Evolutionary conservation across 2,888 invertebrate species (phyloP), one percentile per base, ranked within the genome.

Genomic region (Hipparchia sbordonii): DNA sequence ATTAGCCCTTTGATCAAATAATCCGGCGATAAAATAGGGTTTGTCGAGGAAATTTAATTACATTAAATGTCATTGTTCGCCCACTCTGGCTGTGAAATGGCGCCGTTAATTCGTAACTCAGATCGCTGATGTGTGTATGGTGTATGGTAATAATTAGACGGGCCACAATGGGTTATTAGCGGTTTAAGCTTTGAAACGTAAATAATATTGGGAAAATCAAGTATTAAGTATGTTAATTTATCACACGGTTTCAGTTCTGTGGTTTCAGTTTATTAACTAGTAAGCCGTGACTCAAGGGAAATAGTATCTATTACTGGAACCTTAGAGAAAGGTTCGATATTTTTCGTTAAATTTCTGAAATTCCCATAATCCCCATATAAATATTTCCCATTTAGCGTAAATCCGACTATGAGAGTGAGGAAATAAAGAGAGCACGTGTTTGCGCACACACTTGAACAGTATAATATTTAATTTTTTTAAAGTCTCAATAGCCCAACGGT

Each of bases 1-100:
- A 93, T 93, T 93, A 92, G 93, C 90, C 93, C 93, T 93, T 93
- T 93, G 93, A 93, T 93, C 93, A 92, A 93, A 93, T 93, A 92
- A 92, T 91, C 89, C 89, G 77, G 82, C 86, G 89, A 93, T 93
- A 91, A 93, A 93, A 87, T 90, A 89, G 90, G 89, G 89, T 87
- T 89, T 86, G 82, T 77, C 77, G 84, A 84, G 89, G 90, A 91
- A 91, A 93, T 93, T 92, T 89, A 92, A 93, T 93, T 90, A 90
- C 88, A 86, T 88, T 89, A 89, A 84, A 87, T 85, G 89, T 86
- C 87, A 91, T 92, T 92, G 90, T 91, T 84, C 81, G 83, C 81
- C 82, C 75, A 82, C 79, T 82, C 77, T 79, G 82, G 81, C 82
- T 76, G 81, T 82, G 83, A 82, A 85, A 85, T 82, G 79, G 81